A percentile compares a stretch with the other conserved stretches of the same genome.
Conservation (phyloP, 2,797 vertebrate species). For the Gadopsis bispinosus region DNA sequence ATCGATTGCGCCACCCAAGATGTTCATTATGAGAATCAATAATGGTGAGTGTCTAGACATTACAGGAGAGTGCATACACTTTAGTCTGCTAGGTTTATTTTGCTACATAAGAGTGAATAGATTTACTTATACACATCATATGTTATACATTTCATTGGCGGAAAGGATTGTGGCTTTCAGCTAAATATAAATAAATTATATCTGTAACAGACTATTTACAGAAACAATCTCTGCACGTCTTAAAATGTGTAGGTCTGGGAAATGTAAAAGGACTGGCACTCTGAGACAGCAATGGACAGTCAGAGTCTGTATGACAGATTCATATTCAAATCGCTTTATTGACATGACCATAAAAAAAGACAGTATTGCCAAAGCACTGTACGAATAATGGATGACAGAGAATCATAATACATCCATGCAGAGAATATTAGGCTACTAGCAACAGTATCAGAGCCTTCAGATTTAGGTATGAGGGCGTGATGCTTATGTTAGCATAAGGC, state of each 20-base stretch:
- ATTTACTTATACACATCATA: neutral
- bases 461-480: too few species aligned
- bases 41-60: constrained; percentile 19
- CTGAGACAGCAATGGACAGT: constrained; percentile 6
- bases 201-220: constrained; percentile 2
- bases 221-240: constrained; percentile 1
- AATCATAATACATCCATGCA: too few species aligned
- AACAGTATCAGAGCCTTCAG: neutral
- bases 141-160: neutral
- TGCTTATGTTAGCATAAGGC: neutral
- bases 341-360: too few species aligned
- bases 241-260: constrained; percentile 1
- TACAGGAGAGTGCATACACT: neutral
- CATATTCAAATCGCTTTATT: too few species aligned
- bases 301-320: too few species aligned
- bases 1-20: constrained; percentile 32
- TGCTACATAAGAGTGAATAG: neutral
- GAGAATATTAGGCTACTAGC: neutral
- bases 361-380: too few species aligned
- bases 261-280: constrained; percentile 9
- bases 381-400: too few species aligned
- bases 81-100: constrained; percentile 19
- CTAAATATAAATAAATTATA: constrained; percentile 31
- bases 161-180: neutral
- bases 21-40: constrained; percentile 39